phyloP scores from a whole-genome alignment of 2,797 vertebrate species.

The Paedocypris micromegethes region DNA sequence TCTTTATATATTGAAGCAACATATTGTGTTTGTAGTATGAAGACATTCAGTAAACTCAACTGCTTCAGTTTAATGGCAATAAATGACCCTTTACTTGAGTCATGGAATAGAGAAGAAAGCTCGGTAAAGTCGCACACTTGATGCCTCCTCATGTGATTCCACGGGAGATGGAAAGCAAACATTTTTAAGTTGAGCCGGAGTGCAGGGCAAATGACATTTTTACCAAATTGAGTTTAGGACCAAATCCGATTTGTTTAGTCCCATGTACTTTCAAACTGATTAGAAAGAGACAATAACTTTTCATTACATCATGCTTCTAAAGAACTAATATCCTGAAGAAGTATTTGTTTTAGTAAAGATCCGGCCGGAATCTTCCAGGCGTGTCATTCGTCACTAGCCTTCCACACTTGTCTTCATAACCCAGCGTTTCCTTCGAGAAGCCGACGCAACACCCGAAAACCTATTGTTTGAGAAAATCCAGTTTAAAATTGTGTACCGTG shows the following conservation, averaged over 20 bases:
- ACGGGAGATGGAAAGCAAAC: slow-evolving; percentile 44
- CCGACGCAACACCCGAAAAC: slow-evolving; percentile 31
- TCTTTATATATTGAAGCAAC: too few species aligned
- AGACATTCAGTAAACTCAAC: too few species aligned
- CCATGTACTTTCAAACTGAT: slow-evolving; percentile 50
- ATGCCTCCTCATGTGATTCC: slow-evolving; percentile 24
- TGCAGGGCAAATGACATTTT: slow-evolving; percentile 54
- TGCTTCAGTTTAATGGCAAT: not conserved
- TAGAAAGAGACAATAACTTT: slow-evolving; percentile 49
- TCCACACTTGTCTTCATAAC: not conserved
- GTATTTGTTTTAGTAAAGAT: not conserved
- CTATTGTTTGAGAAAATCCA: slow-evolving; percentile 44
- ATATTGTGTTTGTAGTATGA: too few species aligned
- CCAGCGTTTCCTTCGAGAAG: slow-evolving; percentile 4
- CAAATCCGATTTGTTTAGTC: slow-evolving; percentile 54
- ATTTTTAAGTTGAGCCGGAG: slow-evolving; percentile 48
- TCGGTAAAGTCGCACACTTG: too few species aligned
- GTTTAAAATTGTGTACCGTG: slow-evolving; percentile 41
- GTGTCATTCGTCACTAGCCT: too few species aligned
- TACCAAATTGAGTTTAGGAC: slow-evolving; percentile 52
- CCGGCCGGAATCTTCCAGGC: too few species aligned
- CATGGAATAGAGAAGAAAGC: too few species aligned
- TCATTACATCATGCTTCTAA: slow-evolving; percentile 30
- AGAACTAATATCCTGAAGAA: slow-evolving; percentile 19
- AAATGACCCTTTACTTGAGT: not conserved